Conservation (phyloP, 2,888 invertebrate genomes). For the Geophilus truncorum region DNA sequence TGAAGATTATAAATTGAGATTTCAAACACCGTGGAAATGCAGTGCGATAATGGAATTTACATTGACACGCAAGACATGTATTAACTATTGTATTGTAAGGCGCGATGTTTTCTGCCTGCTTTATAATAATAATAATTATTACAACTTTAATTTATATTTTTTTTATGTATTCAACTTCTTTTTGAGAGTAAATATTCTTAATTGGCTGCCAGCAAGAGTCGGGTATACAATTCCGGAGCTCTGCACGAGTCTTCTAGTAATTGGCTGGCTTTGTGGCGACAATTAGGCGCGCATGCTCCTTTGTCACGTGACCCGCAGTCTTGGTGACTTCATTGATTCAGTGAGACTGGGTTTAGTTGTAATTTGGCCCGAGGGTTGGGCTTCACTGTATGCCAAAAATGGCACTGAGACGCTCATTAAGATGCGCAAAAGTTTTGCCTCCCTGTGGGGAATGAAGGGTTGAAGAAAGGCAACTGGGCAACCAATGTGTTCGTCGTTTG, state of each 20-base stretch:
- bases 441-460: background rate
- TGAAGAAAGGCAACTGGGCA: conserved; percentile 2
- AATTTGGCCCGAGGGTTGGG: background rate
- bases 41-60: background rate
- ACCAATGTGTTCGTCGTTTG: conserved; percentile 16
- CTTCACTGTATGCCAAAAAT: background rate
- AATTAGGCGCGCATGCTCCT: conserved; percentile 4
- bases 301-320: conserved; percentile 7
- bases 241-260: background rate
- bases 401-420: background rate
- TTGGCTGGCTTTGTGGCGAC: conserved; percentile 23
- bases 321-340: background rate
- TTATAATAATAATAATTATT: too few species aligned
- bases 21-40: background rate
- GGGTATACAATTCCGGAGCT: background rate
- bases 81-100: too few species aligned
- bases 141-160: too few species aligned
- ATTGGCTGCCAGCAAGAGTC: background rate
- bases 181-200: background rate
- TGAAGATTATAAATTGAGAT: background rate
- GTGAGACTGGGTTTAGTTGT: background rate
- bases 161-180: background rate
- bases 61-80: background rate
- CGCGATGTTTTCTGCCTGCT: too few species aligned
- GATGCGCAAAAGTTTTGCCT: background rate